These are phyloP conservation scores for Pseudomyrmex cubaensis DNA, from an alignment of 1,140 invertebrate species.

Conservation along the genomic window DNA sequence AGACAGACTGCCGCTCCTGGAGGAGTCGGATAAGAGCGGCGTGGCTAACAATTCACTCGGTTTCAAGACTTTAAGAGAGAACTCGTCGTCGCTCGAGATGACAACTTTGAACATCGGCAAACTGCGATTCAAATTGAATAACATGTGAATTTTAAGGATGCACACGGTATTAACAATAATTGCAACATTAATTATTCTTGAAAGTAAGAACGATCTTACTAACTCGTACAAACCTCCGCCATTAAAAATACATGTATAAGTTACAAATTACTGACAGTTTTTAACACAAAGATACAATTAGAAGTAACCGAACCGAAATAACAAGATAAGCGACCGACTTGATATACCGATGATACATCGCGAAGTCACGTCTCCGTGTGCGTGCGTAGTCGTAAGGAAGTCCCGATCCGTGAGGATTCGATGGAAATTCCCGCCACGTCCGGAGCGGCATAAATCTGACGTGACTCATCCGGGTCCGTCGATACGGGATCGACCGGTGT, in stretches of 20 bases:
- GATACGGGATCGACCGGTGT: constrained; percentile 25
- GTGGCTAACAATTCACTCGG: constrained; percentile 37
- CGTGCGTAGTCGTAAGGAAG: not conserved
- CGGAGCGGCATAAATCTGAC: constrained; percentile 53
- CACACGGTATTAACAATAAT: too few species aligned
- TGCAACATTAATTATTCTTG: too few species aligned
- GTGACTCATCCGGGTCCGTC: constrained; percentile 38
- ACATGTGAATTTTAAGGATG: too few species aligned
- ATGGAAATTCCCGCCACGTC: constrained; percentile 51
- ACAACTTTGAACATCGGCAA: constrained; percentile 11
- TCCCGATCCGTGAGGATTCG: constrained; percentile 25
- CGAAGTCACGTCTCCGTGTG: not conserved
- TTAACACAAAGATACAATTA: too few species aligned
- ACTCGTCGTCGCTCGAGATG: constrained; percentile 4
- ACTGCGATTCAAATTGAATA: not conserved
- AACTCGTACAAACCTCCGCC: too few species aligned
- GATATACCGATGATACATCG: not conserved
- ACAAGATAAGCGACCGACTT: not conserved
- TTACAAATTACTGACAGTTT: not conserved
- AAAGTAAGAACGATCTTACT: too few species aligned
- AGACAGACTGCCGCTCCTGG: not conserved
- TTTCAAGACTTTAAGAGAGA: constrained; percentile 42
- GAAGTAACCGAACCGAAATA: not conserved
- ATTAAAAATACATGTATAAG: not conserved
- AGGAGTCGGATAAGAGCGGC: constrained; percentile 25